These are phyloP conservation scores for Cynocephalus volans DNA, from an alignment of 2,113 vertebrate genomes.

Conservation along the genomic window DNA sequence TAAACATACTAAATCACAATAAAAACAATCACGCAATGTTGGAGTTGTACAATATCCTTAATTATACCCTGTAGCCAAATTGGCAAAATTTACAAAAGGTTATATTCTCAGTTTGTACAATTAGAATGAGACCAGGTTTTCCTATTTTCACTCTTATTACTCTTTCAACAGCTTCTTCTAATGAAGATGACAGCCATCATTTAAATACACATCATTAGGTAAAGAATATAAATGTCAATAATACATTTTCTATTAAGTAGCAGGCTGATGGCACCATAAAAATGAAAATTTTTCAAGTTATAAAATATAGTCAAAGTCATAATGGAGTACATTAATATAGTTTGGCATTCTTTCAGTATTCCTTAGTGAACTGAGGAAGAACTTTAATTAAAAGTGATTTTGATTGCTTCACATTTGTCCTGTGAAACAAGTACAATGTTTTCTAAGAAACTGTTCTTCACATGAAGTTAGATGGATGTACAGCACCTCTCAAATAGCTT, in stretches of 20 bases:
- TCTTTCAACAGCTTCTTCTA: constrained; percentile 64
- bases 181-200: constrained; percentile 74
- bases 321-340: constrained; percentile 78
- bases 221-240: constrained; percentile 83
- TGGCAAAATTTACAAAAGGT: constrained; percentile 24
- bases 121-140: constrained; percentile 30
- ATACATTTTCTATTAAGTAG: constrained; percentile 82
- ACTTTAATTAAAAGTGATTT: constrained; percentile 80
- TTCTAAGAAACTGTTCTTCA: constrained; percentile 47
- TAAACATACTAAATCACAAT: background rate
- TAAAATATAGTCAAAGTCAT: constrained; percentile 81
- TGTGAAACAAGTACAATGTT: constrained; percentile 52
- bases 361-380: constrained; percentile 74
- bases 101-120: constrained; percentile 46
- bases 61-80: background rate
- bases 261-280: constrained; percentile 76
- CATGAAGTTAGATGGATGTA: constrained; percentile 26
- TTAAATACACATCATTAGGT: constrained; percentile 83
- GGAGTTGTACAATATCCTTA: background rate
- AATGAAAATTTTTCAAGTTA: constrained; percentile 78
- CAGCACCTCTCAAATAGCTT: background rate
- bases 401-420: constrained; percentile 72
- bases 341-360: constrained; percentile 78
- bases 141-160: constrained; percentile 15
- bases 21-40: background rate